phyloP scores from a whole-genome alignment of 1,140 invertebrate genomes.

The Drosophila nigrodunni region DNA sequence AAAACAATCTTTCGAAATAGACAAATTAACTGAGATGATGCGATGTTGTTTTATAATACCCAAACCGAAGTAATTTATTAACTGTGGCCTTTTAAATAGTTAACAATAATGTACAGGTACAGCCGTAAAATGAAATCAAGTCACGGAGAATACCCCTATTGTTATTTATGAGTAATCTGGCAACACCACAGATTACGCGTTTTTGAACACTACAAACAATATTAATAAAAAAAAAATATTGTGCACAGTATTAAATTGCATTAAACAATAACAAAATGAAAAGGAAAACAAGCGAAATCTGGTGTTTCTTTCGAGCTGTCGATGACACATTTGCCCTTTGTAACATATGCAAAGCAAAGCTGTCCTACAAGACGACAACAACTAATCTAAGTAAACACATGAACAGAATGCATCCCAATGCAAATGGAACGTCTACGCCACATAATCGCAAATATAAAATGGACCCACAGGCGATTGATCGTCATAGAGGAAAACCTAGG shows the following conservation, averaged over 20 bases:
- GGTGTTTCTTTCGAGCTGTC: constrained; percentile 67
- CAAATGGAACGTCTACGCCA: constrained; percentile 28
- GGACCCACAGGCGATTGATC: constrained; percentile 30
- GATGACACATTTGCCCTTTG: constrained; percentile 69
- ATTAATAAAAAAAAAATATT: constrained; percentile 30
- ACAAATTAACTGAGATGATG: too few species aligned
- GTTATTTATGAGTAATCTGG: neutral
- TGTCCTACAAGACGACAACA: constrained; percentile 71
- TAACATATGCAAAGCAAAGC: constrained; percentile 71
- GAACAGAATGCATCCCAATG: constrained; percentile 70
- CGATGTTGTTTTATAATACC: too few species aligned
- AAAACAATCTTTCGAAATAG: too few species aligned
- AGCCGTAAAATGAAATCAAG: too few species aligned
- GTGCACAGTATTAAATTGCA: constrained; percentile 28
- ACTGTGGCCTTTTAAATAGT: too few species aligned
- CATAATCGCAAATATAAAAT: constrained; percentile 58
- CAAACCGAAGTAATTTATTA: too few species aligned
- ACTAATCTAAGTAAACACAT: constrained; percentile 73
- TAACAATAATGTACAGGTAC: too few species aligned
- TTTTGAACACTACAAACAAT: constrained; percentile 34
- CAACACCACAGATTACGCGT: neutral
- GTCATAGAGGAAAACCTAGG: constrained; percentile 62
- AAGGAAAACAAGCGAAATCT: constrained; percentile 68
- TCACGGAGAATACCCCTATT: neutral
- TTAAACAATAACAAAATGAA: constrained; percentile 59